These are phyloP conservation scores for Psephotus haematonotus DNA, from an alignment of 2,113 vertebrate species.

Conservation along the genomic window DNA sequence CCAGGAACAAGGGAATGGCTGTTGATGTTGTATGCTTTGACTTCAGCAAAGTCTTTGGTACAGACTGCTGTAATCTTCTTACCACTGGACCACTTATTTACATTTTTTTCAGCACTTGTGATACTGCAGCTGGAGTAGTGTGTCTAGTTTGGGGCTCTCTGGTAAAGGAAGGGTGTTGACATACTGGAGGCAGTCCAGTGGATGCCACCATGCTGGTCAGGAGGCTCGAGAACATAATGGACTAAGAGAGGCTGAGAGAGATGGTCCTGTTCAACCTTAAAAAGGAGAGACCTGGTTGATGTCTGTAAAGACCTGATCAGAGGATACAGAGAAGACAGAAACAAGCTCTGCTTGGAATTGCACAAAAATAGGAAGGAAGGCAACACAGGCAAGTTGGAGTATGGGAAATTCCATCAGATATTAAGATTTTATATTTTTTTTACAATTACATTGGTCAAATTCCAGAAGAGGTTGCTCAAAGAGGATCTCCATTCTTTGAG, in stretches of 20 bases:
- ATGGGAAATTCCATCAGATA: neutral
- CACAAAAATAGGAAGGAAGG: neutral
- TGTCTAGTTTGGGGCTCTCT: neutral
- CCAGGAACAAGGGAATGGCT: neutral
- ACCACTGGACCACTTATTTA: neutral
- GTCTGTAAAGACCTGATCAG: neutral
- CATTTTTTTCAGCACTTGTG: neutral
- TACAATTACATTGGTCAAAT: neutral
- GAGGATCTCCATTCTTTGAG: neutral
- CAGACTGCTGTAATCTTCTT: neutral
- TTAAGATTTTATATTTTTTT: neutral
- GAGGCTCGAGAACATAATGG: neutral
- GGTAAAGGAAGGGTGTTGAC: neutral
- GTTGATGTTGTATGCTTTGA: neutral
- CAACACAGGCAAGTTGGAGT: neutral
- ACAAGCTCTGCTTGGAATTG: neutral
- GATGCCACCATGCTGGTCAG: neutral
- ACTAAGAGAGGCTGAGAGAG: neutral
- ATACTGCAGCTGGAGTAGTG: neutral
- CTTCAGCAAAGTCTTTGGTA: neutral
- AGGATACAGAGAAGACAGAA: neutral
- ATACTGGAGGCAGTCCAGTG: neutral
- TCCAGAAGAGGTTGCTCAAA: neutral
- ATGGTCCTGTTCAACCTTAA: neutral
- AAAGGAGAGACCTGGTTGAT: neutral